Evolutionary conservation across 2,888 invertebrate species (phyloP).

Genomic region (Chironomus tentans): DNA sequence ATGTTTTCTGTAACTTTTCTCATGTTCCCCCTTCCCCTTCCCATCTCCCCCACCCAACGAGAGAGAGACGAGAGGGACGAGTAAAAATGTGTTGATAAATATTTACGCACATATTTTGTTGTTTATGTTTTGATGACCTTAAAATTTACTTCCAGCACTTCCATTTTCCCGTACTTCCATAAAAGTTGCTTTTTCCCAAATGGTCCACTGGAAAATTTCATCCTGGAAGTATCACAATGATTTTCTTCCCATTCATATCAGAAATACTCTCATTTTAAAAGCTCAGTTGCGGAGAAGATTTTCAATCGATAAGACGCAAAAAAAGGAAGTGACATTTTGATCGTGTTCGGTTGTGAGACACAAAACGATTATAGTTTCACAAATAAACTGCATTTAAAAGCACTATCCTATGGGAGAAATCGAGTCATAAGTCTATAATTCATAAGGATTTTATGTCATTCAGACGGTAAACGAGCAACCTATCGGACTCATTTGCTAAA

Average conservation of each 20-base stretch:
- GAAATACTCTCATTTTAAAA: neutral
- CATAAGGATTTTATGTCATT: neutral
- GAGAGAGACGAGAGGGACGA: too few relatives aligned
- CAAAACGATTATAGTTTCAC: neutral
- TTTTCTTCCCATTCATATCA: neutral
- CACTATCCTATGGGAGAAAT: neutral
- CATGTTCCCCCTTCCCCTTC: too few relatives aligned
- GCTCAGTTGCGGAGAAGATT: constrained; percentile 14
- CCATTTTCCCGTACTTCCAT: neutral
- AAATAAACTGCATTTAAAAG: neutral
- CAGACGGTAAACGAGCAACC: neutral
- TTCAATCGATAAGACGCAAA: neutral
- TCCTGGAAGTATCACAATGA: neutral
- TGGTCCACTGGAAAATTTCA: neutral
- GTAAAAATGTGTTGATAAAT: neutral
- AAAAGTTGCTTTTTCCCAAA: neutral
- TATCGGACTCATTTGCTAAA: neutral
- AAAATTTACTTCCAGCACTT: neutral
- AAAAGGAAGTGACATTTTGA: neutral
- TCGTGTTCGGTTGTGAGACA: neutral
- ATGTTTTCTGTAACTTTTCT: too few relatives aligned
- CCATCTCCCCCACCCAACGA: too few relatives aligned
- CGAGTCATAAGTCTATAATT: neutral
- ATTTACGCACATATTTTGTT: neutral
- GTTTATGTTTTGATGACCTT: neutral